Evolutionary conservation across 2,888 invertebrate species (phyloP), one percentile per base, ranked within the genome.

Genomic region (Latrodectus hesperus): DNA sequence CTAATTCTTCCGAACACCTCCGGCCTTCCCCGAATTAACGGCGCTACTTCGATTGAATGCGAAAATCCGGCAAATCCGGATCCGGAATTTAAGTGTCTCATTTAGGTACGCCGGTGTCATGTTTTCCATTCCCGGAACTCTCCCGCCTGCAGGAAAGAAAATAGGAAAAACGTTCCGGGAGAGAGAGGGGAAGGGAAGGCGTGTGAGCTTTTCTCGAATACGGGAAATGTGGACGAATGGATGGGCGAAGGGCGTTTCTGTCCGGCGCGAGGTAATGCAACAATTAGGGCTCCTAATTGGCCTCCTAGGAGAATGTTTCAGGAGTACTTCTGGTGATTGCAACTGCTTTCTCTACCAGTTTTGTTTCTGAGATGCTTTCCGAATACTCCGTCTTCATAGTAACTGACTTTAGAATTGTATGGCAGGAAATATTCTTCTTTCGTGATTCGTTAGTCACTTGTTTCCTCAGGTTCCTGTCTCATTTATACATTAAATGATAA

Each of bases 71-170:
- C 76, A 67, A 84, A 77, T 84, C 73, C 53, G 77, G n/a, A 64
- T 77, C 77, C 77, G 72, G 84, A 77, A 84, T 84, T 84, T 84
- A 84, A 84, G 84, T 84, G 84, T 84, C 84, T 84, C 84, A 84
- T 84, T 77, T 75, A 75, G 82, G 68, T 74, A 53, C 53, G 26
- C 67, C 67, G 60, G 82, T 75, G 82, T 82, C 82, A 75, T 82
- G 75, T 75, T 82, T 82, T 82, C 82, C 51, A 82, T 82, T 82
- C 82, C 74, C 70, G 75, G 10, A 52, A 60, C 60, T 60, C n/a
- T 60, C 60, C n/a, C 60, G 14, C 16, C 38, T 38, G 38, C 11
- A 49, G 17, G 60, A 67, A 71, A 60, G 17, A 55, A 70, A 17
- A 73, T 8, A 49, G 38, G 49, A 52, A 73, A n/a, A 65, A 72